A percentile compares a stretch with the other conserved stretches of the same genome.
Evolutionary conservation across 2,888 invertebrate genomes (phyloP).

Genomic region (Nasonia oneida): DNA sequence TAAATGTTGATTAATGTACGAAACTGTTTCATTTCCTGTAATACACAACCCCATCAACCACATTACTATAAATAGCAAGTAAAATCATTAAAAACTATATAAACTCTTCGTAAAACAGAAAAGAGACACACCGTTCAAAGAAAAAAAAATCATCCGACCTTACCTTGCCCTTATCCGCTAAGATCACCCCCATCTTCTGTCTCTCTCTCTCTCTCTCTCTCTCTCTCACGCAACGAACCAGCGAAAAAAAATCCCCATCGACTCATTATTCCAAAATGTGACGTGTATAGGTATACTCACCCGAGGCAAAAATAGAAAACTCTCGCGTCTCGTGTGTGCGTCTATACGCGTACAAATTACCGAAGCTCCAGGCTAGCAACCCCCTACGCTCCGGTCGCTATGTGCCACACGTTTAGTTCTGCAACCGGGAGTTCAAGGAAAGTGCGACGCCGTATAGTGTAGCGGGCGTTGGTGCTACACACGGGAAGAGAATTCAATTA

Average conservation of each 20-base stretch:
- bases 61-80: not conserved
- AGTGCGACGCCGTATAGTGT: too few relatives aligned
- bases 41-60: too few relatives aligned
- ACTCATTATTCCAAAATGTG: conserved; percentile 2
- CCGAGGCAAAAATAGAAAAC: conserved; percentile 8
- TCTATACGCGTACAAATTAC: conserved; percentile 1
- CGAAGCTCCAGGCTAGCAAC: not conserved
- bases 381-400: too few relatives aligned
- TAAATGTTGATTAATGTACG: conserved; percentile 54
- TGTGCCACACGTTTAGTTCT: too few relatives aligned
- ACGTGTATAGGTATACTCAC: not conserved
- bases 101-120: not conserved
- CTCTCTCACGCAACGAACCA: not conserved
- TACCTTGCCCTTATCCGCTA: not conserved
- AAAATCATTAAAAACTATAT: not conserved
- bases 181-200: not conserved
- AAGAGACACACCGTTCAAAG: not conserved
- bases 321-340: not conserved
- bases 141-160: not conserved
- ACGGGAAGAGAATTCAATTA: too few relatives aligned
- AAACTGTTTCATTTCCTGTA: conserved; percentile 8
- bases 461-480: too few relatives aligned
- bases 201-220: not conserved
- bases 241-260: not conserved
- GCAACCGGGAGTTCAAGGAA: too few relatives aligned